Evolutionary conservation across 1,140 invertebrate genomes (phyloP), one percentile per base, ranked within the genome.

Genomic region (Phocides pigmalion): DNA sequence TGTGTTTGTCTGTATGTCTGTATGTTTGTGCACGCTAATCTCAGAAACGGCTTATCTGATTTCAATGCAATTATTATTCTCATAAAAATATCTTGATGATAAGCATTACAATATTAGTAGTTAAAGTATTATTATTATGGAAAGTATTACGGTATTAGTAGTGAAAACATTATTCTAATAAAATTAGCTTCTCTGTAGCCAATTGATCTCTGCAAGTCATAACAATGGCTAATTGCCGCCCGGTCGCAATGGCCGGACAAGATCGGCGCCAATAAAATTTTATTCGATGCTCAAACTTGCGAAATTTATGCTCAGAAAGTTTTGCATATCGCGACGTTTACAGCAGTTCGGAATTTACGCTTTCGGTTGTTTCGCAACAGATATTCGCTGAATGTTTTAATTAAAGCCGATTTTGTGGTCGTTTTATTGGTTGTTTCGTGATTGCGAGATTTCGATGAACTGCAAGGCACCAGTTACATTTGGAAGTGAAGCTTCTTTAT

Each of bases 251-350:
- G 50, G 51, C 58, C 56, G 67, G 67, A 54, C 67, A 69, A 72
- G 65, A 71, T 59, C 56, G 62, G 44, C 63, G 56, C 46, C 66
- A 66, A 66, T 72, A 72, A 72, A 72, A 72, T 72, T 72, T 72
- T 72, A 72, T 72, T 66, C 63, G 65, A 68, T 63, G 53, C 59
- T 66, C 58, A 63, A 66, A 66, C 59, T 70, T 66, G 56, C 17
- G 35, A 59, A 64, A 68, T 64, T 68, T 68, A 68, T 58, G 62
- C 53, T 46, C 53, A 35, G 20, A 68, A 68, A 68, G 62, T 68
- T 68, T 68, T 44, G 37, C 42, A 59, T 58, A 58, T 58, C 53
- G 53, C 53, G 22, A 58, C 41, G 15, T 58, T 58, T 58, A 58
- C 53, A 58, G 53, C 53, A 44, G 53, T 58, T 58, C 20, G 41